Conservation (phyloP, 1,140 invertebrate genomes). For the Diploscapter pachys region DNA sequence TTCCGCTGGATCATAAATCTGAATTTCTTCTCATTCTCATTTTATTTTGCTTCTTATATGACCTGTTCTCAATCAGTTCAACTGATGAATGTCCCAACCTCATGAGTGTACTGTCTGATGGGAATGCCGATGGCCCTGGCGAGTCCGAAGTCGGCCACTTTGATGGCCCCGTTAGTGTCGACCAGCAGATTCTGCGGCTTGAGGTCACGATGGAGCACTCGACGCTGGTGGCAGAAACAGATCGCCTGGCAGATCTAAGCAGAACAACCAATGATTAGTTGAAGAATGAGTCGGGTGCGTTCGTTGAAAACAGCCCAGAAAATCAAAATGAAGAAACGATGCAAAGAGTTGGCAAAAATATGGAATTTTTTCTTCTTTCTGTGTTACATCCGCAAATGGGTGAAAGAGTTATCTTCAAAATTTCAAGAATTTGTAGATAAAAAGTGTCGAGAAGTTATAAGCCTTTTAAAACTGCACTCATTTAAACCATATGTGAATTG, state of each 20-base stretch:
- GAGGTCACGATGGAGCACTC: constrained; percentile 90
- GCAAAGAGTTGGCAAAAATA: constrained; percentile 36
- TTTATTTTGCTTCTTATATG: too few relatives aligned
- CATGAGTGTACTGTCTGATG: constrained; percentile 86
- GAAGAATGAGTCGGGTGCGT: constrained; percentile 55
- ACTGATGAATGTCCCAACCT: constrained; percentile 61
- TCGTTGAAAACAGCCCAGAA: background rate
- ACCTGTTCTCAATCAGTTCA: too few relatives aligned
- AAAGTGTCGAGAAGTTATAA: too few relatives aligned
- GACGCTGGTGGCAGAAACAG: constrained; percentile 86
- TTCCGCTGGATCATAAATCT: too few relatives aligned
- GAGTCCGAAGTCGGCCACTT: constrained; percentile 96
- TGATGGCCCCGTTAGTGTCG: constrained; percentile 81
- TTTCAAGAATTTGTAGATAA: too few relatives aligned
- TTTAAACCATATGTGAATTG: too few relatives aligned
- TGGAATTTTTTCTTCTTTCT: too few relatives aligned
- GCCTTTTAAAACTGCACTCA: too few relatives aligned
- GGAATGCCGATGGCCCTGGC: constrained; percentile 92
- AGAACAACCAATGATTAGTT: background rate
- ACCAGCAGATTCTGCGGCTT: constrained; percentile 95
- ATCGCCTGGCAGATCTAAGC: constrained; percentile 84
- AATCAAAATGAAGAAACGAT: constrained; percentile 65
- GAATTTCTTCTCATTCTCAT: too few relatives aligned
- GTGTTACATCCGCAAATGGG: too few relatives aligned
- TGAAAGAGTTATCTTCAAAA: too few relatives aligned